phyloP scores from a whole-genome alignment of 2,797 vertebrate species.

The Loriculus beryllinus region DNA sequence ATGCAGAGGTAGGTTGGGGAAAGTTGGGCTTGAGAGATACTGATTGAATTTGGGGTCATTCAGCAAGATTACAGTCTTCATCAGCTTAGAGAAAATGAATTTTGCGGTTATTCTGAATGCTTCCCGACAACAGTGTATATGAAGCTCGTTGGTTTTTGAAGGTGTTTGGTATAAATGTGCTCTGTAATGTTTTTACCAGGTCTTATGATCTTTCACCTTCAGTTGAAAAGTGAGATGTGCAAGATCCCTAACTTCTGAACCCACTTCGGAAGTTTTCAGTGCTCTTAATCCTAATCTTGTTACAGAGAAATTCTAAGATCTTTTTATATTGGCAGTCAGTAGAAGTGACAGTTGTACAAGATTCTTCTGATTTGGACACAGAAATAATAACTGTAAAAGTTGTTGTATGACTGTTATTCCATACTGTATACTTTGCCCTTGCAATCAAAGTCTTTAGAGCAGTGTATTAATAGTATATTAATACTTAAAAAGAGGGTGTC shows the following conservation, averaged over 20 bases:
- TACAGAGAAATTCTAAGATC: background rate
- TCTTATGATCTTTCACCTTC: background rate
- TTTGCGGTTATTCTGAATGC: background rate
- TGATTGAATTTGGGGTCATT: background rate
- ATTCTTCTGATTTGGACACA: background rate
- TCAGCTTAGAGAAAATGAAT: background rate
- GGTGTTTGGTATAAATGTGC: background rate
- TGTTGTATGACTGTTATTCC: rapidly evolving
- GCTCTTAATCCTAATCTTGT: background rate
- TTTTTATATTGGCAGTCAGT: background rate
- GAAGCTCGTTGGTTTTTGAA: background rate
- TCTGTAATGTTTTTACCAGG: background rate
- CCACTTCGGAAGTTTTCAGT: background rate
- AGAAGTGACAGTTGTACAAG: background rate
- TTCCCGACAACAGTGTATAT: background rate
- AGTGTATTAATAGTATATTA: background rate
- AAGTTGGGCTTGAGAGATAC: background rate
- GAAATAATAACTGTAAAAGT: background rate
- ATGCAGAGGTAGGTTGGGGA: background rate
- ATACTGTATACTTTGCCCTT: background rate
- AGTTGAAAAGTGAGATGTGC: background rate
- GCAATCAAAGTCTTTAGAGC: background rate
- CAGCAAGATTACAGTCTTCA: background rate
- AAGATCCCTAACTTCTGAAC: background rate
- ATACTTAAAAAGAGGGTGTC: background rate